Base-by-base conservation (phyloP, 92 coral and sea anemone genomes). In the Palythoa grandis region DNA sequence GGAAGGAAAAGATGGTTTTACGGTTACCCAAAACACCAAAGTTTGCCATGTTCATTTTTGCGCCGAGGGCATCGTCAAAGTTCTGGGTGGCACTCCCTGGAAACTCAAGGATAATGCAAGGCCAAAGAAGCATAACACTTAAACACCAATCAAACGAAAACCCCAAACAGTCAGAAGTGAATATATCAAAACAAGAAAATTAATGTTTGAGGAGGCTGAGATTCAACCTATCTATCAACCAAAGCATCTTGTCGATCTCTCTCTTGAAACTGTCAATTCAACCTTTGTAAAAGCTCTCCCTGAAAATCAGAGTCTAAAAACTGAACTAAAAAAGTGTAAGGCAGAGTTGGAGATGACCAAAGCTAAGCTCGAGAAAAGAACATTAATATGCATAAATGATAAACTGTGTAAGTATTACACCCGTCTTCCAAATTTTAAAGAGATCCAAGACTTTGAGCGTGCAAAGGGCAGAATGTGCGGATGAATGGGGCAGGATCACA, bases 51-150 rank as follows among this genome's bases (percentile, higher is more conserved):
- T 74, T 43, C 60, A 74, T 74, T 74, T 74, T 48, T 1, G 35
- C 29, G 23, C 78, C 57, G 29, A 73, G 57, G 78, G 43, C 57
- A 73, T 47, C 47, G 58, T 73, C 17, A 72, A 74, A 52, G 92
- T 89, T 43, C 92, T 87, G 67, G 92, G 92, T 12, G 92, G 92
- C 25, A 71, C 82, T 70, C 82, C 89, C 70, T 91, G 93, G 91
- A 70, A 79, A 22, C 73, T 91, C 43, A 88, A 84, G 65, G 74
- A 76, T 39, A 77, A 77, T 69, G 88, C 93, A 9, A 58, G 22
- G 43, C 91, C 91, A 13, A 82, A 63, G 47, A 87, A 87, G 70
- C 70, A 78, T 47, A 79, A 87, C 65, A 48, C 68, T 39, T 50
- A 82, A 72, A 20, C 82, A 56, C 86, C 47, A 16, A 71, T 43